These are phyloP conservation scores for Lagopus muta DNA, from an alignment of 2,113 vertebrate genomes.

Conservation along the genomic window DNA sequence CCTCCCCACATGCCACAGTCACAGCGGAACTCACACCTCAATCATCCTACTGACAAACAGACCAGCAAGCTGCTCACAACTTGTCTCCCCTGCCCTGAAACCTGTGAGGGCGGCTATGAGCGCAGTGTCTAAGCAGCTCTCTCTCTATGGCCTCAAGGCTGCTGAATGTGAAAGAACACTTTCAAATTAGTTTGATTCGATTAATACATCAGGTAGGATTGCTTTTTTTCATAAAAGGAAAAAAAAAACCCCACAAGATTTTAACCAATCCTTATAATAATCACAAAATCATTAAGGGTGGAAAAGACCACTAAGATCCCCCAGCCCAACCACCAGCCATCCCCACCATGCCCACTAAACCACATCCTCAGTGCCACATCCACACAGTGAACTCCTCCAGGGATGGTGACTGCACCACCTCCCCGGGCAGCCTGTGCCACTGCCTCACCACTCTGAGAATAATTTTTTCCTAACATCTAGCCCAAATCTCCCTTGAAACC, in stretches of 20 bases:
- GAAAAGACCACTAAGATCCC: too few relatives aligned
- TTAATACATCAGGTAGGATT: background rate
- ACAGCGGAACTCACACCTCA: background rate
- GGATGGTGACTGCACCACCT: too few relatives aligned
- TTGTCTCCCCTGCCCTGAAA: background rate
- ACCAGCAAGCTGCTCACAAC: background rate
- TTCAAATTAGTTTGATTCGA: background rate
- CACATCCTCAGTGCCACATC: too few relatives aligned
- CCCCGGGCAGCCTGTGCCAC: too few relatives aligned
- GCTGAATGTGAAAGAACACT: slow-evolving; percentile 16
- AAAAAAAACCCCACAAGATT: background rate
- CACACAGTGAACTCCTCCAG: too few relatives aligned
- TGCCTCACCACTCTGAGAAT: too few relatives aligned
- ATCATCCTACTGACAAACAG: background rate
- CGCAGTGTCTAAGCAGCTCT: background rate
- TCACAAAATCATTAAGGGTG: too few relatives aligned
- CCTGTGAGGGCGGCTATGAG: background rate
- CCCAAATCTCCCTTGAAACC: too few relatives aligned
- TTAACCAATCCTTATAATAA: background rate
- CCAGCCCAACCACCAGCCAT: too few relatives aligned
- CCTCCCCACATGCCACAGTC: background rate
- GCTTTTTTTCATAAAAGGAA: background rate
- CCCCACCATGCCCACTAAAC: too few relatives aligned
- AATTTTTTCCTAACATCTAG: too few relatives aligned
- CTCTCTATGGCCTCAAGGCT: background rate